These are phyloP conservation scores for Wiebesia pumilae DNA, from an alignment of 1,140 invertebrate genomes.

Conservation along the genomic window DNA sequence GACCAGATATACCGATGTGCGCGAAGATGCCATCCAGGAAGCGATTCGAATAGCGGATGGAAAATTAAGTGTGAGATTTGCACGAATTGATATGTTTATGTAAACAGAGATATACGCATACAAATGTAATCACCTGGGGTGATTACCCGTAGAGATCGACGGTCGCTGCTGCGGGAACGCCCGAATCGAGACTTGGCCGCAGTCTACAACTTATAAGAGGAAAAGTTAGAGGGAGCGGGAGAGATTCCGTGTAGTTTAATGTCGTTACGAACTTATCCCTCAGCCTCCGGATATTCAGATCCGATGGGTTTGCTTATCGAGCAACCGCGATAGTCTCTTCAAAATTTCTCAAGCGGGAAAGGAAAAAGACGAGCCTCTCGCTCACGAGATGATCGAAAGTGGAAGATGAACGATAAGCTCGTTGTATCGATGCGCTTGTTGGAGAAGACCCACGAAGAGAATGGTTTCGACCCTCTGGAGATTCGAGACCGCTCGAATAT, in stretches of 20 bases:
- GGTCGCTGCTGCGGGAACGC: background rate
- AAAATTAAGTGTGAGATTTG: background rate
- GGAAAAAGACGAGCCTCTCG: background rate
- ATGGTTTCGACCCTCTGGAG: background rate
- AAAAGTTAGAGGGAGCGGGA: conserved; percentile 25
- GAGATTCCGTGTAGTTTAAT: conserved; percentile 33
- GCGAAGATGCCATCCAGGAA: background rate
- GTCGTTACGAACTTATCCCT: conserved; percentile 20
- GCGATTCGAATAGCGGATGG: background rate
- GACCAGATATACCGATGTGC: background rate
- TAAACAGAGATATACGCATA: background rate
- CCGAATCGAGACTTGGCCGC: background rate
- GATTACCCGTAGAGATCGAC: background rate
- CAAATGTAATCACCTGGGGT: background rate
- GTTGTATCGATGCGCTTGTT: background rate
- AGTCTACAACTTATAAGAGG: conserved; percentile 18
- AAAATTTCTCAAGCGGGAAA: background rate
- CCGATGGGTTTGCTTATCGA: conserved; percentile 14
- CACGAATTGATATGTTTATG: background rate
- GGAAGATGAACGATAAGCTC: conserved; percentile 4
- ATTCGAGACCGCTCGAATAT: background rate
- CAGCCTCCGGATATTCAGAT: background rate
- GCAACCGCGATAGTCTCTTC: background rate
- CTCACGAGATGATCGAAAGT: background rate
- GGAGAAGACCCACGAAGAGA: background rate